phyloP scores from a whole-genome alignment of 2,797 vertebrate species.

The Podarcis lilfordi region DNA sequence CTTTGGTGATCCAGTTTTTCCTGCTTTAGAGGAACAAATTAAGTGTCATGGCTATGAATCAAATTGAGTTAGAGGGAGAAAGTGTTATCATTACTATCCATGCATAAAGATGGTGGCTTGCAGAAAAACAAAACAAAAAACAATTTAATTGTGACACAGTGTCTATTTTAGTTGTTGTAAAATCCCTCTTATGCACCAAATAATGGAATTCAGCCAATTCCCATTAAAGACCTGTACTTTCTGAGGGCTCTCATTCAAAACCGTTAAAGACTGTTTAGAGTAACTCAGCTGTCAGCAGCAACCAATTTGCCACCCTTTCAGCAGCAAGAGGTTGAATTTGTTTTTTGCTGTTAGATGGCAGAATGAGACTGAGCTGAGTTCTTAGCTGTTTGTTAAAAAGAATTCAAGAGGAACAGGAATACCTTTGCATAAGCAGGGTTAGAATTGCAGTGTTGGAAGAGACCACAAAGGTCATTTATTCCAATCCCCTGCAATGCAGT shows the following conservation, averaged over 20 bases:
- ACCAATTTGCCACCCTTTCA: neutral
- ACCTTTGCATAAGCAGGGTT: no score
- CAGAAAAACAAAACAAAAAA: neutral
- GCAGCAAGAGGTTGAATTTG: neutral
- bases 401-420: neutral
- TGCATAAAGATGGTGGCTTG: neutral
- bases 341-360: neutral
- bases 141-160: neutral
- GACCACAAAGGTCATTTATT: no score
- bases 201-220: neutral
- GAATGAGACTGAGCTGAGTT: neutral
- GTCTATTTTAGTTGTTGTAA: neutral
- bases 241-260: constrained; percentile 30
- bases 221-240: constrained; percentile 30
- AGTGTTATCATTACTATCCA: neutral
- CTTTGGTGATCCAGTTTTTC: constrained; percentile 22
- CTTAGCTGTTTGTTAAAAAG: neutral
- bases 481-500: no score
- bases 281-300: neutral
- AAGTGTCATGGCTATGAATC: constrained; percentile 34
- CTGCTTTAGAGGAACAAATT: constrained; percentile 45
- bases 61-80: neutral
- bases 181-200: neutral
- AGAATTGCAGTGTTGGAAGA: no score
- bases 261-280: constrained; percentile 12